Evolutionary conservation across 2,113 vertebrate species (phyloP).

Genomic region (Tringa solitaria): DNA sequence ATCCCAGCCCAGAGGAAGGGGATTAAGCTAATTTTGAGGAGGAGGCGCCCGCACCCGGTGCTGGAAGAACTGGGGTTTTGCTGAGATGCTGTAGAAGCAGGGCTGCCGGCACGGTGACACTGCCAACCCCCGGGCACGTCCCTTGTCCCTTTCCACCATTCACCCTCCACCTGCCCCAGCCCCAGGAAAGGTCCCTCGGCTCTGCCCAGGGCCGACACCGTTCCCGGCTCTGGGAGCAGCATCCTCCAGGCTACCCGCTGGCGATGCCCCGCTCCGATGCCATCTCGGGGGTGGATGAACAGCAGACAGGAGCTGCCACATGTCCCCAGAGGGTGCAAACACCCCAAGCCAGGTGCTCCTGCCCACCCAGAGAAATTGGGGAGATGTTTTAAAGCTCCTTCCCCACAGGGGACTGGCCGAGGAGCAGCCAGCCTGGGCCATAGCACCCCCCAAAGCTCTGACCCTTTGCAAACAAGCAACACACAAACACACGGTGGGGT

Average conservation of each 20-base stretch:
- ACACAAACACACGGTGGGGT: neutral
- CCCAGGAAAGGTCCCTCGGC: neutral
- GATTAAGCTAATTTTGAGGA: neutral
- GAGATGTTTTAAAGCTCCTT: neutral
- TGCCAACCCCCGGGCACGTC: fast-evolving
- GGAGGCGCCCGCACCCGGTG: fast-evolving
- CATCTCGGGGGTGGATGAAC: fast-evolving
- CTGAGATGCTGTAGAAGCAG: fast-evolving
- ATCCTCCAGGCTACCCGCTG: neutral
- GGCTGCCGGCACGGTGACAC: neutral
- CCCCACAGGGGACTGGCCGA: fast-evolving
- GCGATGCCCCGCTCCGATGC: neutral
- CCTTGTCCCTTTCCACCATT: neutral
- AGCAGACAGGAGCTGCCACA: neutral
- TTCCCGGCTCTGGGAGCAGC: neutral
- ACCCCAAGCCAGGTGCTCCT: neutral
- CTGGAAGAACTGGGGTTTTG: fast-evolving
- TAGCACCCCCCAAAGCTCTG: neutral
- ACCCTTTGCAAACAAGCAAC: neutral
- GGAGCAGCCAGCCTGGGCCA: neutral
- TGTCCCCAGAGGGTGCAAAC: neutral
- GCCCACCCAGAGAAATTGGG: neutral
- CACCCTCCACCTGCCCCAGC: neutral
- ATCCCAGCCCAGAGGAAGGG: neutral
- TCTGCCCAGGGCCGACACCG: neutral